Evolutionary conservation across 1,140 invertebrate species (phyloP).

Genomic region (Centruroides sculpturatus): DNA sequence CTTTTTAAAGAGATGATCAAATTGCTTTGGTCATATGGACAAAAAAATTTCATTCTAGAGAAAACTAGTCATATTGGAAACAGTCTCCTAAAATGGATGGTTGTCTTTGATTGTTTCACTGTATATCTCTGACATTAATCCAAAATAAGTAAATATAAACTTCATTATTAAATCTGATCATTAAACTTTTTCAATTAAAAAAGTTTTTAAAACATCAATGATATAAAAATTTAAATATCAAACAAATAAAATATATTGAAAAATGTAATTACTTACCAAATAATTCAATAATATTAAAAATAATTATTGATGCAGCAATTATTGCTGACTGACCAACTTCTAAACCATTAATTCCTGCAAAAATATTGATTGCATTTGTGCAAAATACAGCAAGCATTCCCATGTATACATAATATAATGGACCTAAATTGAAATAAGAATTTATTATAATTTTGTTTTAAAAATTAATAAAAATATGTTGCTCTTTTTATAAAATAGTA

Average conservation of each 20-base stretch:
- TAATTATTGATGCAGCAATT: constrained; percentile 71
- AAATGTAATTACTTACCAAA: constrained; percentile 33
- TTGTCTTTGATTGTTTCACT: too few species aligned
- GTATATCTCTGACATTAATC: too few species aligned
- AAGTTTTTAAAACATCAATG: too few species aligned
- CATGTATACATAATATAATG: constrained; percentile 96
- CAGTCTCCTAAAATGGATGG: too few species aligned
- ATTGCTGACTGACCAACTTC: constrained; percentile 95
- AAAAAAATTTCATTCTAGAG: too few species aligned
- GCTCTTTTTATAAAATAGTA: too few species aligned
- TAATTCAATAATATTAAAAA: constrained; percentile 80
- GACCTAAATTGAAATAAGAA: constrained; percentile 40
- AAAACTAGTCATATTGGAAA: too few species aligned
- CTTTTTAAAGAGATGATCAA: too few species aligned
- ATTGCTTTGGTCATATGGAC: too few species aligned
- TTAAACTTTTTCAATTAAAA: too few species aligned
- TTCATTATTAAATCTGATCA: too few species aligned
- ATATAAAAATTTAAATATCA: constrained; percentile 3
- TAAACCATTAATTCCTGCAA: constrained; percentile 95
- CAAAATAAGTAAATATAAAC: too few species aligned
- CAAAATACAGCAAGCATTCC: constrained; percentile 97
- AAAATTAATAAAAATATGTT: not conserved
- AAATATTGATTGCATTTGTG: constrained; percentile 98
- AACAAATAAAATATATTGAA: not conserved
- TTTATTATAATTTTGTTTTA: not conserved